Evolutionary conservation across 2,888 invertebrate genomes (phyloP), one percentile per base, ranked within the genome.

Genomic region (Acleris cristana): DNA sequence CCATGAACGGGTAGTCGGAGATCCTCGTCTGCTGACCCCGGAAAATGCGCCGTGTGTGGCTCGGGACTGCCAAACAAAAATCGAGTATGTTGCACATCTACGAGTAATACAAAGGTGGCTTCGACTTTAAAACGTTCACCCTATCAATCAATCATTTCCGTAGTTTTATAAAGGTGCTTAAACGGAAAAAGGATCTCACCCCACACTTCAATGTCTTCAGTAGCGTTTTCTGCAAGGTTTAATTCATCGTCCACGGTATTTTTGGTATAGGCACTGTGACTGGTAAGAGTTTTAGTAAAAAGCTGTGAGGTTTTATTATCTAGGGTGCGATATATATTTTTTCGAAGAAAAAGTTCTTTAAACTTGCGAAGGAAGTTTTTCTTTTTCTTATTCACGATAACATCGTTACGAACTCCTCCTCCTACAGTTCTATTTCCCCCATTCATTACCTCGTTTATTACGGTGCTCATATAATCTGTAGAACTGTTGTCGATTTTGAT

Each of bases 1-100:
- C 90, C 81, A 92, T 82, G 73, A 91, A 92, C 0, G 91, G 90
- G 65, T 76, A 91, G 44, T 82, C 49, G 62, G 82, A 87, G 64
- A 88, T 85, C 53, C 81, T 84, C 0, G 79, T 81, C 23, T 70
- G 74, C 7, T 74, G 60, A 0, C 89, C 89, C 18, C 64, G 72
- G 70, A 72, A 90, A 54, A 90, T 79, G 1, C 90, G 85, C 3
- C 90, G 83, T 5, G 61, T 12, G n/a, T 0, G 81, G 79, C 16
- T 73, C 12, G 34, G 34, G 4, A 34, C 87, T 87, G 61, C 21
- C 56, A 58, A 58, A 34, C 1, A 34, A 34, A 34, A 34, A 34
- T 12, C 3, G 3, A 12, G 12, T 12, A 34, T 34, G 34, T 34
- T 12, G 3, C 34, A 12, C 12, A 12, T 34, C 12, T 26, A 26